Conservation (phyloP, 2,113 vertebrate genomes). For the Nothocercus nigrocapillus region DNA sequence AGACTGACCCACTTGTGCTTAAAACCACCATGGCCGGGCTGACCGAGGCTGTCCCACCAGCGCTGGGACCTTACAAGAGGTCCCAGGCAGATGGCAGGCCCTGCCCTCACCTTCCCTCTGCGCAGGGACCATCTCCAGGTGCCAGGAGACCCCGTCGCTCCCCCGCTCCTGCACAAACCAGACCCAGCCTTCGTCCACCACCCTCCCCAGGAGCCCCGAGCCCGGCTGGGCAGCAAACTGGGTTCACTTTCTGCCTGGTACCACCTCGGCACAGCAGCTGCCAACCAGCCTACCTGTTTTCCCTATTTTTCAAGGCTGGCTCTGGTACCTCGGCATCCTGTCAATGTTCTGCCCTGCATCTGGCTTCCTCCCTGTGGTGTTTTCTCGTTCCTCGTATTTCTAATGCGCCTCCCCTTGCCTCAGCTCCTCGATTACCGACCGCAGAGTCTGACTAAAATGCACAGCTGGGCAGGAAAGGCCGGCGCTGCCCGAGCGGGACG, state of each 20-base stretch:
- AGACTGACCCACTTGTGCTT: neutral
- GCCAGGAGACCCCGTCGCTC: neutral
- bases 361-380: neutral
- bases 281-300: neutral
- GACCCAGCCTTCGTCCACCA: neutral
- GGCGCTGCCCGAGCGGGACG: neutral
- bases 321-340: neutral
- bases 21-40: neutral
- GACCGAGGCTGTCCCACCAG: no score
- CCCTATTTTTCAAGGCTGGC: neutral
- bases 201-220: neutral
- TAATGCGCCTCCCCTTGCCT: neutral
- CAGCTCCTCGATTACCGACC: neutral
- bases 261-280: neutral
- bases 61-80: no score
- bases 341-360: neutral
- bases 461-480: neutral
- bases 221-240: neutral
- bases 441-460: conserved; percentile 2
- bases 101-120: no score
- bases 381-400: neutral
- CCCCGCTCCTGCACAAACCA: neutral
- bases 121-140: no score
- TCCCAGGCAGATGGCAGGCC: no score
- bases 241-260: no score